Percentiles rank a stretch among this genome's conserved stretches.
These are phyloP conservation scores for Subacronicta megacephala DNA, from an alignment of 2,888 invertebrate species.

Conservation along the genomic window DNA sequence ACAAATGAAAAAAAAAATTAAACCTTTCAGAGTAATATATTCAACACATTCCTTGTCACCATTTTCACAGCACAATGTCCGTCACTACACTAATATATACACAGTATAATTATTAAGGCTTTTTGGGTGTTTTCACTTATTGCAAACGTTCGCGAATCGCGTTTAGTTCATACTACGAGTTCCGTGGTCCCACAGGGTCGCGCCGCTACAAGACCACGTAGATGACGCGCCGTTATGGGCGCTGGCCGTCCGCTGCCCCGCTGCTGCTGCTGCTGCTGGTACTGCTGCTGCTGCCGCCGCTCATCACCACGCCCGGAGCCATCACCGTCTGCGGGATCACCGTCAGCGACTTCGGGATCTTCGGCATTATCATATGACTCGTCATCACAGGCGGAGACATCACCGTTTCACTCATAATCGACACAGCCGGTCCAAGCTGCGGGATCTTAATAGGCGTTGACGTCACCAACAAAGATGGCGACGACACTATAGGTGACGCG, in stretches of 20 bases:
- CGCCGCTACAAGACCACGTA: conserved; percentile 75
- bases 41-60: conserved; percentile 73
- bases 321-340: conserved; percentile 92
- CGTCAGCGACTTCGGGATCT: conserved; percentile 94
- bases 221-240: conserved; percentile 80
- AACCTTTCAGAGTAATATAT: conserved; percentile 68
- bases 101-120: conserved; percentile 86
- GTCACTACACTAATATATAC: conserved; percentile 83
- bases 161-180: conserved; percentile 26
- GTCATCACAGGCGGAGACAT: conserved; percentile 68
- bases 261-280: conserved; percentile 8
- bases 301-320: conserved; percentile 49
- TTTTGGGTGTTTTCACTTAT: conserved; percentile 70
- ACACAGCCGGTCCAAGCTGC: conserved; percentile 74
- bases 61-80: conserved; percentile 77
- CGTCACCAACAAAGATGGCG: conserved; percentile 73
- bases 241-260: conserved; percentile 47
- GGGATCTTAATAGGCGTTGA: conserved; percentile 76
- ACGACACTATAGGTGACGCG: conserved; percentile 64
- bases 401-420: conserved; percentile 75
- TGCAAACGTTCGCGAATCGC: conserved; percentile 52
- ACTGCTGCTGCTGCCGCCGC: conserved; percentile 4
- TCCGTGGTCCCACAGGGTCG: conserved; percentile 51
- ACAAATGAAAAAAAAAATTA: conserved; percentile 70
- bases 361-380: conserved; percentile 90